phyloP scores from a whole-genome alignment of 2,113 vertebrate species.

The Pheucticus melanocephalus region DNA sequence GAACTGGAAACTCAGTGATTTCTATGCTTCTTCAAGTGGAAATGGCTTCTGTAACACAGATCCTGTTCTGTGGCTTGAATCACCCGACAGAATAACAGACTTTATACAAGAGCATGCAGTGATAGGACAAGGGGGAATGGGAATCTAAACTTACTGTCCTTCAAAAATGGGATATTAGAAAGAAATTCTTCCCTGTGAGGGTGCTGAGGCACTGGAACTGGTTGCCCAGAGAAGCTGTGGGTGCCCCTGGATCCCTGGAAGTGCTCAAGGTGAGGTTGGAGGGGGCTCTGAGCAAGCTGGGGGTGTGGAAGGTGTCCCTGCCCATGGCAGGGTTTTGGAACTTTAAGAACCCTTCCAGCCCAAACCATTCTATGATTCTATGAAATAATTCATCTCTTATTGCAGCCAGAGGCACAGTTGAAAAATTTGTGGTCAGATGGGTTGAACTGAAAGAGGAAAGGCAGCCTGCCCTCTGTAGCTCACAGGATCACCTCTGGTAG shows the following conservation, averaged over 20 bases:
- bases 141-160: neutral
- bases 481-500: neutral
- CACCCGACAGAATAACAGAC: neutral
- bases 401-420: neutral
- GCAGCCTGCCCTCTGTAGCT: neutral
- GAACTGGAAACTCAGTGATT: neutral
- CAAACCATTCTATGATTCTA: neutral
- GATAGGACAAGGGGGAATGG: neutral
- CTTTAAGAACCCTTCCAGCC: neutral
- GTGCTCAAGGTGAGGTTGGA: fast-evolving
- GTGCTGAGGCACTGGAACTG: neutral
- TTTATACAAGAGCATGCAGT: neutral
- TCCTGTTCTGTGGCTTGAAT: neutral
- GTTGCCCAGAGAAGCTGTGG: neutral
- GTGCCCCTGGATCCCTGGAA: neutral
- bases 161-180: neutral
- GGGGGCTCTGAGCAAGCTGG: neutral
- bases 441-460: neutral
- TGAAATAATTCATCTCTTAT: neutral
- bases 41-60: neutral
- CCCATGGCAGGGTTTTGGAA: neutral
- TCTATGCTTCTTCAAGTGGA: neutral
- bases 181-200: neutral
- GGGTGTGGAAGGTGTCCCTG: neutral
- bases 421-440: neutral